Conservation (phyloP, 2,113 vertebrate species). For the Tursiops truncatus region DNA sequence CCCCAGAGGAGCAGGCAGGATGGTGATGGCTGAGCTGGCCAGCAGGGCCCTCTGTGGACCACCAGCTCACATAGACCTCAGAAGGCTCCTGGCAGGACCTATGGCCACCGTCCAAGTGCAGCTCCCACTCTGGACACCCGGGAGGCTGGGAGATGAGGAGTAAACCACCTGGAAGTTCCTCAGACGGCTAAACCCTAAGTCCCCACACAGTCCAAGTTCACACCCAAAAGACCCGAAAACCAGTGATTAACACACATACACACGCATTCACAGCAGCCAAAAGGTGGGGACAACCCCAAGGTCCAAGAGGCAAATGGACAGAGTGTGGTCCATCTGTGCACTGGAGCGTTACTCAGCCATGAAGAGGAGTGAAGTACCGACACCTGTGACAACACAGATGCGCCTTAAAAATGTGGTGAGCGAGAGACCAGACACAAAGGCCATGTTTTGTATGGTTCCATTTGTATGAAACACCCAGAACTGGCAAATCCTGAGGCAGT, state of each 20-base stretch:
- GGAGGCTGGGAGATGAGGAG: neutral
- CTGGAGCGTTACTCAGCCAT: fast-evolving
- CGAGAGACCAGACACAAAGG: neutral
- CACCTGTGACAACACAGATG: fast-evolving
- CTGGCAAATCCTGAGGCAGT: neutral
- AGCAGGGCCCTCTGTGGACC: neutral
- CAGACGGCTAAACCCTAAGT: neutral
- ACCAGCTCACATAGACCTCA: neutral
- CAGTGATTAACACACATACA: fast-evolving
- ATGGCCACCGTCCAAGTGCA: neutral
- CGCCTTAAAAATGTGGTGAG: fast-evolving
- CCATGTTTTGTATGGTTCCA: fast-evolving
- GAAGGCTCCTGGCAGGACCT: neutral
- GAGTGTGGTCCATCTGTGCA: fast-evolving
- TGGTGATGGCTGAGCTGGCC: too few relatives aligned
- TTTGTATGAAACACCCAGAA: fast-evolving
- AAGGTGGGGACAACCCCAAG: fast-evolving
- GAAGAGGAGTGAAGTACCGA: fast-evolving
- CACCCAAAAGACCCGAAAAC: fast-evolving
- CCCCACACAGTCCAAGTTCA: fast-evolving
- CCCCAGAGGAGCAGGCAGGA: neutral
- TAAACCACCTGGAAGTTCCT: neutral
- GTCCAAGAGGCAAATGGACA: neutral
- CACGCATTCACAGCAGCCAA: fast-evolving
- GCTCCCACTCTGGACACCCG: fast-evolving